Evolutionary conservation across 2,797 vertebrate species (phyloP), one percentile per base, ranked within the genome.

Genomic region (Cynodonichthys magdalenae): DNA sequence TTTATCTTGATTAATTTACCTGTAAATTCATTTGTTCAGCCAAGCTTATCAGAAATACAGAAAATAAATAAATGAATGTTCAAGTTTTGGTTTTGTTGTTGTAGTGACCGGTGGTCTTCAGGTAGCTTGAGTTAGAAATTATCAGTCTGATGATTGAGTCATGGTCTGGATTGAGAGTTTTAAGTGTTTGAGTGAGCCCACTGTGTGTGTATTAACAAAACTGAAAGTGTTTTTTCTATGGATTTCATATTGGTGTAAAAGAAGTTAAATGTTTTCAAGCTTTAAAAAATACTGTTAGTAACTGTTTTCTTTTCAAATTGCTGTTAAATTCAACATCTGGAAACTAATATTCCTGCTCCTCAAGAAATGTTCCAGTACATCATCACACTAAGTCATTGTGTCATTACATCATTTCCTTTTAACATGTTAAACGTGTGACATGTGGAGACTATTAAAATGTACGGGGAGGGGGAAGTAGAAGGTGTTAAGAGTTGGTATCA

Each of bases 331-430:
- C 34, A 77, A 84, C 81, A 87, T 84, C 80, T 86, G 80, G 81
- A 74, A 19, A 12, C 70, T 61, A 55, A 77, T 71, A 57, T 63
- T 67, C 41, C 15, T 75, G 55, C 71, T 53, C 44, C 61, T 42
- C 56, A 72, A 66, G 75, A 87, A 85, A 79, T 79, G 68, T 83
- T 84, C 74, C 66, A 68, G 76, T 17, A 73, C 79, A 78, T 74
- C 78, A 85, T 86, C 85, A 86, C 75, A 77, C 59, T 60, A 75
- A 84, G 71, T 70, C 69, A 71, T 79, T 5, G 28, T 84, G 73
- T 72, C 69, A 72, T 82, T 8, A 24, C 84, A 85, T 91, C 84
- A 87, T 86, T 91, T 92, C 91, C 90, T 90, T 81, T 83, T 83
- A 81, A 89, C 74, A 84, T 67, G 71, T 70, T 82, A 74, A 28